Conservation (phyloP, 2,797 vertebrate species). For the Hyperoplus immaculatus region DNA sequence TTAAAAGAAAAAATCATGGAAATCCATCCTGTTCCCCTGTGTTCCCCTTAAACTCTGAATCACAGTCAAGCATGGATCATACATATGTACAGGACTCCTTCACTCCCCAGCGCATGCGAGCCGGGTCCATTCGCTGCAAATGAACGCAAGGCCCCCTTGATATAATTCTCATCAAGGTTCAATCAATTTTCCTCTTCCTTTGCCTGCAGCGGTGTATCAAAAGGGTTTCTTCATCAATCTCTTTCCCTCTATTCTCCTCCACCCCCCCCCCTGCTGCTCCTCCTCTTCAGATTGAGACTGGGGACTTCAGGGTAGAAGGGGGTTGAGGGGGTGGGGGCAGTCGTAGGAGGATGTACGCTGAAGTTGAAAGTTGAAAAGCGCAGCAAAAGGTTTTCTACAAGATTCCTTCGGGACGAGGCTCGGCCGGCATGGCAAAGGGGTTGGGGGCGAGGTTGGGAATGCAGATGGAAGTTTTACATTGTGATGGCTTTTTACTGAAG, state of each 20-base stretch:
- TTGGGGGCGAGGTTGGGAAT: not conserved
- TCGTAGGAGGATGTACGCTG: constrained; percentile 7
- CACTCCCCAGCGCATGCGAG: constrained; percentile 45
- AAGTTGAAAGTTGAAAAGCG: constrained; percentile 38
- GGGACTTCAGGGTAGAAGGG: constrained; percentile 45
- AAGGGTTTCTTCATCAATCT: constrained; percentile 74
- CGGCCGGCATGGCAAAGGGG: not conserved
- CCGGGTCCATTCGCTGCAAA: constrained; percentile 69
- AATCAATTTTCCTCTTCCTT: constrained; percentile 77
- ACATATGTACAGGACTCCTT: constrained; percentile 71
- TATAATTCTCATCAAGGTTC: constrained; percentile 83
- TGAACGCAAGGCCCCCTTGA: constrained; percentile 72
- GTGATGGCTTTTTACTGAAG: not conserved
- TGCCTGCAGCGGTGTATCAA: constrained; percentile 81
- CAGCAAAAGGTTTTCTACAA: not conserved
- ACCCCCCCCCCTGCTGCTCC: constrained; percentile 25
- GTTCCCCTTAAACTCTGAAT: constrained; percentile 70
- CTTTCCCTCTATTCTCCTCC: constrained; percentile 49
- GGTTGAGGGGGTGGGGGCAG: not conserved
- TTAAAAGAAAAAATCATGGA: constrained; percentile 64
- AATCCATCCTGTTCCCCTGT: constrained; percentile 56
- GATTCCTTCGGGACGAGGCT: not conserved
- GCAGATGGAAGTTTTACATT: not conserved
- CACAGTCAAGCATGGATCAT: constrained; percentile 75
- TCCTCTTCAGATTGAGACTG: constrained; percentile 50